These are phyloP conservation scores for Knipowitschia caucasica DNA, from an alignment of 2,797 vertebrate species.

Conservation along the genomic window DNA sequence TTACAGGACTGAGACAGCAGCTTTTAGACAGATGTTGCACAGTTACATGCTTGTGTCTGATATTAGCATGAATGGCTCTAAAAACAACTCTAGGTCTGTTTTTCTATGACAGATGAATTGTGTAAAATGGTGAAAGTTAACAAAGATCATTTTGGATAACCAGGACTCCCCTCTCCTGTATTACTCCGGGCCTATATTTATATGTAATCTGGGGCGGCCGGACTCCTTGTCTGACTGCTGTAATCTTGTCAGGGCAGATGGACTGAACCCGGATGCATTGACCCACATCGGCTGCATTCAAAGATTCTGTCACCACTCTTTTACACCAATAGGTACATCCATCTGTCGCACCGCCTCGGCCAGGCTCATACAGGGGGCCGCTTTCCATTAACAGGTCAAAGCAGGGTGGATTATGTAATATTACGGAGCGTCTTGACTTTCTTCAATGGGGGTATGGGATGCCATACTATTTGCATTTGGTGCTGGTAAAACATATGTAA, in stretches of 20 bases:
- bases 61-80: too few species aligned
- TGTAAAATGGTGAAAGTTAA: too few species aligned
- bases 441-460: too few species aligned
- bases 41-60: too few species aligned
- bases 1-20: too few species aligned
- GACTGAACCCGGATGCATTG: constrained; percentile 45
- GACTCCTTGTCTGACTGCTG: constrained; percentile 73
- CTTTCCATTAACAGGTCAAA: constrained; percentile 46
- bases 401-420: constrained; percentile 9
- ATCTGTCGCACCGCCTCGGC: constrained; percentile 8
- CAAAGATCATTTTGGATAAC: too few species aligned
- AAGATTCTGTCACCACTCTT: constrained; percentile 40
- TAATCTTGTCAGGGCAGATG: constrained; percentile 84
- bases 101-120: too few species aligned
- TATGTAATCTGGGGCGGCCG: constrained; percentile 66
- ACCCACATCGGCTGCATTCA: constrained; percentile 56
- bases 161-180: too few species aligned
- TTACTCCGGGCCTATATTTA: constrained; percentile 65
- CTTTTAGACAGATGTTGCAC: too few species aligned
- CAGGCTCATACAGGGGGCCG: constrained; percentile 4
- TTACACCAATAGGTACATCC: constrained; percentile 33
- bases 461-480: too few species aligned
- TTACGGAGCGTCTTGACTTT: background rate
- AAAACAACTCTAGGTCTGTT: too few species aligned
- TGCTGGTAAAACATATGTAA: too few species aligned